Base-by-base conservation (phyloP, 1,140 invertebrate species). In the Episyrphus balteatus region DNA sequence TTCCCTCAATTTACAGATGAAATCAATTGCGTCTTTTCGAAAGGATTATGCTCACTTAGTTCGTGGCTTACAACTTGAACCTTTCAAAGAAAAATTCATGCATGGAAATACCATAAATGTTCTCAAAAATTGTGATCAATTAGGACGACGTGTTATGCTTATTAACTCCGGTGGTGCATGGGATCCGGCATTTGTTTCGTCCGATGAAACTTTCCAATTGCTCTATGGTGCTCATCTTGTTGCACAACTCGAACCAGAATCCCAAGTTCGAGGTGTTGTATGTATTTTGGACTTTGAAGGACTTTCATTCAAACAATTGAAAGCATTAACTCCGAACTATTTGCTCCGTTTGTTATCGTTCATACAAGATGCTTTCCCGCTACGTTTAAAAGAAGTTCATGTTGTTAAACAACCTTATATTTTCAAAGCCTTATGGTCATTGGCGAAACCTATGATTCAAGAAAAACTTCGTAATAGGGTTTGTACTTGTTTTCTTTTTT, bases 381-480 rank as follows among this genome's bases (percentile, higher is more conserved):
- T 90, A 13, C 75, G 90, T 50, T 77, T 93, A 55, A 91, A 90
- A 65, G 87, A 89, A 63, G 84, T 93, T 12, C 90, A 93, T 70
- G 84, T 94, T 56, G 81, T 94, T 0, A 92, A 91, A 60, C 82
- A 93, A 58, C 89, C 90, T 0, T 86, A 83, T 70, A 72, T 92
- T 40, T 92, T 93, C 68, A 90, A 87, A 53, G 78, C 90, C 61
- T 82, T 92, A 0, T 92, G 89, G 81, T 76, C 80, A 40, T 77
- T 95, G 59, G 86, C 93, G 68, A 88, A 88, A 65, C 89, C 89
- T 1, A 87, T 93, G 57, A 79, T 92, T 26, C 78, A 78, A 46
- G 83, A 90, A 52, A 93, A 93, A 66, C 74, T 92, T 33, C 84
- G 80, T 64, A 81, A 75, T 31, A 82, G 85, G 68, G 86, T 89